These are phyloP conservation scores for Diadophis punctatus DNA, from an alignment of 2,113 vertebrate genomes.

Conservation along the genomic window DNA sequence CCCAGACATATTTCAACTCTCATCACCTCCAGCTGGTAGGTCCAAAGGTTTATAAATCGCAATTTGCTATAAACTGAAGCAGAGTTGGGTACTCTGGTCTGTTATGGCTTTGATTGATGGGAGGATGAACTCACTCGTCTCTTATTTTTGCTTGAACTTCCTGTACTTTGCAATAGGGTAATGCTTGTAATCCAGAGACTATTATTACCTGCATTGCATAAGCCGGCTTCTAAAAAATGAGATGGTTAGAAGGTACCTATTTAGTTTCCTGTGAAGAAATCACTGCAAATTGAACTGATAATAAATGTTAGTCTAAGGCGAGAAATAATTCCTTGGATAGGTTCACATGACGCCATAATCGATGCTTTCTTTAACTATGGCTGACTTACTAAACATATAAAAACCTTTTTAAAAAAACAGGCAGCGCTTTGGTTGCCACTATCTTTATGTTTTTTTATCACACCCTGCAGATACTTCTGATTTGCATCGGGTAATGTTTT, in stretches of 20 bases:
- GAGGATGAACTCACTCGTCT: neutral
- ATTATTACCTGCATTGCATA: neutral
- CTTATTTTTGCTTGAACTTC: neutral
- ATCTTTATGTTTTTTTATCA: neutral
- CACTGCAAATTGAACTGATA: neutral
- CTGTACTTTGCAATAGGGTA: neutral
- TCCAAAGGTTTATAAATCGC: neutral
- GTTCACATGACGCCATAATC: neutral
- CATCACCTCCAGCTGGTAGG: neutral
- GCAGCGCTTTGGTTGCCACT: neutral
- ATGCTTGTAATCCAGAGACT: neutral
- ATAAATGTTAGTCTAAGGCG: neutral
- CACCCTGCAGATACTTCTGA: neutral
- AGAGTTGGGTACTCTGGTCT: neutral
- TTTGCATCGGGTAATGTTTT: neutral
- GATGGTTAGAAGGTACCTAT: neutral
- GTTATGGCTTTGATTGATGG: neutral
- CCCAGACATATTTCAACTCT: neutral
- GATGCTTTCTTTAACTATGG: neutral
- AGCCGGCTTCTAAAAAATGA: neutral
- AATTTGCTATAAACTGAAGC: neutral
- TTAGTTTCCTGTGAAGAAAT: neutral
- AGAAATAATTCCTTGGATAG: neutral
- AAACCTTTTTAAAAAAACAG: neutral
- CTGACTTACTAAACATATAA: neutral